These are phyloP conservation scores for Poecilia velifera DNA, from an alignment of 2,797 vertebrate genomes.

Conservation along the genomic window DNA sequence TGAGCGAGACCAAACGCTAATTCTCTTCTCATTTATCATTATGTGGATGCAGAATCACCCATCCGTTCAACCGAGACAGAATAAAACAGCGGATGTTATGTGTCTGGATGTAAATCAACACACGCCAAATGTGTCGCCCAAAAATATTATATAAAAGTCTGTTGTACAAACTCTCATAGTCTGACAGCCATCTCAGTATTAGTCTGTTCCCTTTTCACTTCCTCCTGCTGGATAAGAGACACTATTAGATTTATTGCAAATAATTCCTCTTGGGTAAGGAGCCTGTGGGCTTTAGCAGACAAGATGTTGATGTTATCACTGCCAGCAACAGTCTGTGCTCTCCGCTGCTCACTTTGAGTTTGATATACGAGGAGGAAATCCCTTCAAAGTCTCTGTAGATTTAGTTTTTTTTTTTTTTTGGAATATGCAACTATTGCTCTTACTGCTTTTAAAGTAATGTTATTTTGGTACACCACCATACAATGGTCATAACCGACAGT, in stretches of 20 bases:
- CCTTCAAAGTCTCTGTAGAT: background rate
- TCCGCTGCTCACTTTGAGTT: conserved; percentile 14
- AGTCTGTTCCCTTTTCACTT: conserved; percentile 26
- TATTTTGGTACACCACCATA: background rate
- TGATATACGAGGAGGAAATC: background rate
- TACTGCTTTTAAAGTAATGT: background rate
- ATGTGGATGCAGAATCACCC: background rate
- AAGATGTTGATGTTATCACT: conserved; percentile 43
- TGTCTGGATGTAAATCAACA: conserved; percentile 8
- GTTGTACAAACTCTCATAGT: conserved; percentile 7
- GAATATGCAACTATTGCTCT: background rate
- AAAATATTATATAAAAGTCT: conserved; percentile 12
- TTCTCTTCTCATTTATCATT: background rate
- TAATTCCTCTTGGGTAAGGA: conserved; percentile 43
- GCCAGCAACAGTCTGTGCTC: conserved; percentile 35
- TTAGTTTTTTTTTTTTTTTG: background rate
- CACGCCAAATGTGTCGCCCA: background rate
- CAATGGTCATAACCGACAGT: background rate
- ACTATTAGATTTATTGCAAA: conserved; percentile 36
- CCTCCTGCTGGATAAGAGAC: conserved; percentile 13
- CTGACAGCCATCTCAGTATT: conserved; percentile 27
- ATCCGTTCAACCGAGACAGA: background rate
- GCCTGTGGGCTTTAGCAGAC: conserved; percentile 43
- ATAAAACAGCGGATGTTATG: background rate
- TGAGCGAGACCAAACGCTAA: background rate